These are phyloP conservation scores for Streptopelia turtur DNA, from an alignment of 2,797 vertebrate species.

Conservation along the genomic window DNA sequence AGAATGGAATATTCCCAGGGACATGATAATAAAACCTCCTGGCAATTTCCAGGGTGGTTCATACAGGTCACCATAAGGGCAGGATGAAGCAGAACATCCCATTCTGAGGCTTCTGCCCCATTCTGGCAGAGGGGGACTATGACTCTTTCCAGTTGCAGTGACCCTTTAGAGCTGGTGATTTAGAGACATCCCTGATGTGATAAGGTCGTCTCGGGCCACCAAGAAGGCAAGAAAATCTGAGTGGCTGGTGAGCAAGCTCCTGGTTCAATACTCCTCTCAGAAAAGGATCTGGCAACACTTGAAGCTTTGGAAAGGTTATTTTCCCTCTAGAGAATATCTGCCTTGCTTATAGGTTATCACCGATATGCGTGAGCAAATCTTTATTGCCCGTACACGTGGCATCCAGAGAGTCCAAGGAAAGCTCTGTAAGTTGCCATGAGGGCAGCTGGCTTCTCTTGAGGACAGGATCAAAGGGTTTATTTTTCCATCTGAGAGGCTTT, in stretches of 20 bases:
- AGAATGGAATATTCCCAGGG: constrained; percentile 39
- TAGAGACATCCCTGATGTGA: constrained; percentile 13
- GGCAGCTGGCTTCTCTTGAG: constrained; percentile 44
- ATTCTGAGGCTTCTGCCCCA: constrained; percentile 55
- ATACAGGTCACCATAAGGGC: not conserved
- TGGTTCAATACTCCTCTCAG: constrained; percentile 20
- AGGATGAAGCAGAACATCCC: constrained; percentile 40
- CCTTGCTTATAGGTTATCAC: constrained; percentile 4
- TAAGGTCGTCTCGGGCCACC: not conserved
- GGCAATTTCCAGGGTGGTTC: not conserved
- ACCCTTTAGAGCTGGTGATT: constrained; percentile 47
- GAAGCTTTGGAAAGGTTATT: not conserved
- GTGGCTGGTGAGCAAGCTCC: constrained; percentile 38
- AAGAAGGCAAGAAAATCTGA: constrained; percentile 46
- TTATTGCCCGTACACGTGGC: not conserved
- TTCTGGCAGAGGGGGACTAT: not conserved
- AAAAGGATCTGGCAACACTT: constrained; percentile 31
- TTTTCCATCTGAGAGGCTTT: constrained; percentile 63
- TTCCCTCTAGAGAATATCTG: constrained; percentile 29
- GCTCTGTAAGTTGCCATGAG: not conserved
- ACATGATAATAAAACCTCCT: not conserved
- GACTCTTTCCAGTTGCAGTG: constrained; percentile 1
- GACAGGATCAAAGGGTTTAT: constrained; percentile 35
- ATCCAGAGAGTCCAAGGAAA: constrained; percentile 24
- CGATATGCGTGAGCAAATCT: not conserved